Evolutionary conservation across 1,140 invertebrate genomes (phyloP).

Genomic region (Hyles euphorbiae): DNA sequence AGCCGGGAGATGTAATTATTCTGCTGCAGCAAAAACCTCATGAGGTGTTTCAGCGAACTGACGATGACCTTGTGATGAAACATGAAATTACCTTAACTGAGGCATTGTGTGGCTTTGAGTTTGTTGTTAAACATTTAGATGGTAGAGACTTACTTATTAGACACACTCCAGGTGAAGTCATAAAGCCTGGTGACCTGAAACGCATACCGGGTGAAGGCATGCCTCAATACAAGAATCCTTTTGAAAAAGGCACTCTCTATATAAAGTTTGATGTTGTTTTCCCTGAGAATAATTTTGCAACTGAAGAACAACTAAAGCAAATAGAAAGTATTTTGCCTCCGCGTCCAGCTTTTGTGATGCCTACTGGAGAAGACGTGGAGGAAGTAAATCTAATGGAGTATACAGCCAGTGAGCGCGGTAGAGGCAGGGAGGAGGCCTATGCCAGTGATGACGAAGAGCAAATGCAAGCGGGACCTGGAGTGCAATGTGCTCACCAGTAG

Average conservation of each 20-base stretch:
- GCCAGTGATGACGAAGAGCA: slow-evolving; percentile 82
- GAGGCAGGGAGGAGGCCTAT: slow-evolving; percentile 79
- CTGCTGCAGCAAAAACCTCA: slow-evolving; percentile 91
- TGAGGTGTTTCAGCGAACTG: slow-evolving; percentile 83
- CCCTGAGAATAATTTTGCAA: slow-evolving; percentile 87
- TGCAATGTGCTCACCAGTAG: slow-evolving; percentile 85
- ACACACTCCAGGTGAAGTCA: slow-evolving; percentile 83
- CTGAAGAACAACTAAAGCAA: slow-evolving; percentile 80
- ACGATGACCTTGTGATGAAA: slow-evolving; percentile 85
- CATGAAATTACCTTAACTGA: slow-evolving; percentile 88
- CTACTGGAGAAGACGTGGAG: slow-evolving; percentile 85
- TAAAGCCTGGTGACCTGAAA: slow-evolving; percentile 88
- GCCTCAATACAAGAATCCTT: slow-evolving; percentile 89
- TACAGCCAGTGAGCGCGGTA: slow-evolving; percentile 75
- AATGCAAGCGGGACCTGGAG: slow-evolving; percentile 74
- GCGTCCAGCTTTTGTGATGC: slow-evolving; percentile 80
- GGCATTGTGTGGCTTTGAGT: slow-evolving; percentile 91
- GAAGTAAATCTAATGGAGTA: slow-evolving; percentile 89
- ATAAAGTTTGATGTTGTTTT: slow-evolving; percentile 91
- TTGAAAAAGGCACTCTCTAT: slow-evolving; percentile 91
- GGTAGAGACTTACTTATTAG: slow-evolving; percentile 85
- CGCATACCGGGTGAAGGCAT: slow-evolving; percentile 91
- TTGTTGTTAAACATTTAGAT: slow-evolving; percentile 90
- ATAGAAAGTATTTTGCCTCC: slow-evolving; percentile 84
- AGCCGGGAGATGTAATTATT: slow-evolving; percentile 92